Base-by-base conservation (phyloP, 2,797 vertebrate species). In the Epinephelus malabaricus region DNA sequence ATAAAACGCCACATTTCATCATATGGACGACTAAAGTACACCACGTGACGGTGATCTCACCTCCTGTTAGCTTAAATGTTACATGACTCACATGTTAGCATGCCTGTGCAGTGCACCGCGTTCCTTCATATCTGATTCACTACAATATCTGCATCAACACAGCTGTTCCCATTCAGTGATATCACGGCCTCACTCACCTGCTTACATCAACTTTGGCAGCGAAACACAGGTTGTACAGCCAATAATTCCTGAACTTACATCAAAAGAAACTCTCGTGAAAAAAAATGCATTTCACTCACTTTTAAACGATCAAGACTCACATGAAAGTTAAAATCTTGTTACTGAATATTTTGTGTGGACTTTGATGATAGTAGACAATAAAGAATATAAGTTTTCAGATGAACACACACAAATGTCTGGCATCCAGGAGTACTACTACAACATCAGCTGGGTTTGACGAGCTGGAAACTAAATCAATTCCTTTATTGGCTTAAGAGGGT, bases 391-490 rank as follows among this genome's bases (percentile, higher is more conserved):
- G 56, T 3, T 34, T 53, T 30, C 46, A 78, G n/a, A 71, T 11
- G 55, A 49, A 46, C 14, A 38, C 38, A 68, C 7, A 50, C n/a
- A 17, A 46, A 53, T 0, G 17, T 55, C 54, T 67, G 64, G 6
- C 43, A 51, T 34, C 17, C 10, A 69, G 15, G 18, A 56, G 27
- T 2, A 17, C 45, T 12, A 59, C n/a, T 49, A 64, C 64, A 76
- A 83, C 70, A 58, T 51, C 2, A 15, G 38, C 62, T 63, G 45
- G 6, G 8, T 77, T 56, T 58, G 86, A 90, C 43, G 66, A 85
- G 75, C 76, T 69, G 50, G 55, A 90, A 84, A 90, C 69, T 40
- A 82, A 85, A 87, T 92, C 79, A 84, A 73, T 91, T 69, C 46
- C 59, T 78, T 88, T 76, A 85, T 76, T 78, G 79, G 79, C 54